Evolutionary conservation across 2,888 invertebrate species (phyloP), one percentile per base, ranked within the genome.

Genomic region (Cordilura impudica): DNA sequence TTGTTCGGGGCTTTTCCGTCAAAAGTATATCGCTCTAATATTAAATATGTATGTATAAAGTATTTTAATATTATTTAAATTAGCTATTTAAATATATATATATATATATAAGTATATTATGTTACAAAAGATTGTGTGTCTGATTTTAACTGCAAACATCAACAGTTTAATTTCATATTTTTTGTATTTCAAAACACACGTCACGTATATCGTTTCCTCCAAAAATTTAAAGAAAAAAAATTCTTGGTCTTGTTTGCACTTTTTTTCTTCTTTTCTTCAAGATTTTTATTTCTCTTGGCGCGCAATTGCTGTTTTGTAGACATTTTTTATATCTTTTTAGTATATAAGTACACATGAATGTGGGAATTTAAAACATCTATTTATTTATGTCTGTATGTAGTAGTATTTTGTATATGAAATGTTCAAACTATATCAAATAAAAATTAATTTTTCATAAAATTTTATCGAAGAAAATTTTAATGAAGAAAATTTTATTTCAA

Each of bases 191-290:
- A 45, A 53, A 63, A 71, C 53, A 54, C 61, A 61, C 53, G 45
- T 61, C 71, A 71, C 53, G 61, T 63, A 53, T 54, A 61, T n/a
- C 71, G 54, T 61, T 71, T 71, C 71, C 66, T 58, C 23, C n/a
- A 49, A 61, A 47, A 61, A 31, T 58, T 47, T 23, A 51, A 54
- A 26, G 45, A 16, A 49, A 56, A n/a, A 43, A 43, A 71, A n/a
- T 45, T 61, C 53, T 71, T n/a, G 51, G 49, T 31, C 43, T 54
- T 71, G 61, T 61, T 53, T 61, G 61, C 12, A 21, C 31, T 61
- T 61, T 45, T 61, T 47, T 43, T 60, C 0, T 29, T 31, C 6
- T 54, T 18, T 2, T 31, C n/a, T n/a, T n/a, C 4, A 39, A 39
- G 35, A 39, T 39, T 39, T 39, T 12, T 39, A 39, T 39, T 23